Base-by-base conservation (phyloP, 2,888 invertebrate species). In the Anticlea derivata region DNA sequence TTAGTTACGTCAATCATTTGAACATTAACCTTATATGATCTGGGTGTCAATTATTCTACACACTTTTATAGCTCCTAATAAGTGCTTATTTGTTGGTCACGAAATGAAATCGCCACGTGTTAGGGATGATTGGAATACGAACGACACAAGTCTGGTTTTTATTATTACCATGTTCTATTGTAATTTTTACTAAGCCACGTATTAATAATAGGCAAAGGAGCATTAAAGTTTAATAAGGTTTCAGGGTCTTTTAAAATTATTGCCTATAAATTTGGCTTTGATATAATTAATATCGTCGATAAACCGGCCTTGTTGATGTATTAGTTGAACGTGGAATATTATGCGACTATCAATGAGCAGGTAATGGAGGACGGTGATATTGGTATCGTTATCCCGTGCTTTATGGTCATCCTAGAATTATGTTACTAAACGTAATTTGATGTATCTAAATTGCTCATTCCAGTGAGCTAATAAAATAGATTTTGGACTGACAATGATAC, bases 71-170 rank as follows among this genome's bases (percentile, higher is more conserved):
- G 75, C 63, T 62, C 43, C 74, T 87, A 87, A 83, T 86, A 84
- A 73, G 76, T 80, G 68, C 84, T 83, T 83, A 89, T 86, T 87
- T 82, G 82, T 78, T 71, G 80, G 81, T 62, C 64, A 61, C 70
- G 69, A 83, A 86, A 88, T 86, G 87, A 88, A 84, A 84, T 66
- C 55, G 87, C 63, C 90, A 78, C 90, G 90, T 83, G 90, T 60
- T 58, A 37, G 26, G 85, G 88, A 85, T 90, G 86, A 86, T 7
- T 43, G 59, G 65, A 61, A 61, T 64, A 70, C 61, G 64, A 57
- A 68, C 75, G 76, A 63, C 70, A 63, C 59, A 70, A 66, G 61
- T 30, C 63, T 64, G 66, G 72, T 78, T 73, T 75, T 65, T 75
- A 71, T 75, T 70, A 72, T 69, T 58, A 40, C 45, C 39, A 58